Base-by-base conservation (phyloP, 92 coral and sea anemone species). In the Palythoa caribaeorum region DNA sequence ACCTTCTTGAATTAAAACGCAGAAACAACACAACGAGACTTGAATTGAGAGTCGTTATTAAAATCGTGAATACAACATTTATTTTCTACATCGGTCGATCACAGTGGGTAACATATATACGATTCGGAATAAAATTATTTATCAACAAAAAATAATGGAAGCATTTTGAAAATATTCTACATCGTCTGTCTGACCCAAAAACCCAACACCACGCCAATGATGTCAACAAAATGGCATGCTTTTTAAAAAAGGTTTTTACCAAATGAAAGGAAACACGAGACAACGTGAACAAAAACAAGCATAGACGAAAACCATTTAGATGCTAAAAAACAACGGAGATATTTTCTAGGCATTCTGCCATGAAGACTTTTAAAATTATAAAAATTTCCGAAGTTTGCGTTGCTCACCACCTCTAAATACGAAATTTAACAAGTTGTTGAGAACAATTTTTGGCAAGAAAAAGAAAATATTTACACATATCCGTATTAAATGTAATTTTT, bases 381-480 rank as follows among this genome's bases (percentile, higher is more conserved):
- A 39, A 17, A 21, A 16, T 9, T 36, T 77, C 11, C 16, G 19
- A 51, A 44, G 6, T 44, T 8, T 8, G 50, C 2, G 50, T 44
- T 0, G 6, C 6, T 44, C 50, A 8, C 50, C 5, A 44, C 0
- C 6, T 44, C 2, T 44, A 44, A 6, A 65, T 3, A 65, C 48
- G 51, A 44, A 65, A 47, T 65, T 63, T 36, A 48, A 65, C 73
- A 47, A 47, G 60, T 80, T 63, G 17, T 79, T 79, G 40, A 39
- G 37, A 39, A 62, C 75, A 21, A 81, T 39, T 81, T 81, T 13
- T 44, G 10, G 62, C 59, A 12, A 17, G 21, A 12, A 81, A 80
- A 81, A 40, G 83, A 86, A 71, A 91, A 89, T 92, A 92, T 92
- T 92, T 92, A 89, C 94, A 89, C 92, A 92, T 48, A 38, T 77